A percentile compares a stretch with the other conserved stretches of the same genome.
Evolutionary conservation across 2,113 vertebrate species (phyloP).

Genomic region (Anguilla rostrata): DNA sequence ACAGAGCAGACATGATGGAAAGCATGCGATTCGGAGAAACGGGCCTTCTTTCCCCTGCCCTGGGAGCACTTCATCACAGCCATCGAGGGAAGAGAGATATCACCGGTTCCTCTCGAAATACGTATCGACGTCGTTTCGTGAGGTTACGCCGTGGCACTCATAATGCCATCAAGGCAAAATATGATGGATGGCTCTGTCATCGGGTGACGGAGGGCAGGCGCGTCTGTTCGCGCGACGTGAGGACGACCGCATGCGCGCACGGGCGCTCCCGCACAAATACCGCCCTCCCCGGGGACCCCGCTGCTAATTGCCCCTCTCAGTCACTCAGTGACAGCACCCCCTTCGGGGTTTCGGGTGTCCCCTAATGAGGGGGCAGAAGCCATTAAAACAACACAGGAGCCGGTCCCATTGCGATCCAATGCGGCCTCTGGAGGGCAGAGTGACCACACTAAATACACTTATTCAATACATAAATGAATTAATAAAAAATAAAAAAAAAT

Average conservation of each 20-base stretch:
- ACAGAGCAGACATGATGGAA: not conserved
- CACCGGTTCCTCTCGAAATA: not conserved
- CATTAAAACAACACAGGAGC: slow-evolving; percentile 8
- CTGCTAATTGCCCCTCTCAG: not conserved
- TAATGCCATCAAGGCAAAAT: not conserved
- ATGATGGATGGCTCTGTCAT: not conserved
- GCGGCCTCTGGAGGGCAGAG: not conserved
- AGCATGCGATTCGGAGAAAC: not conserved
- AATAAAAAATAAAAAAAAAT: not conserved
- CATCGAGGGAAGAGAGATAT: not conserved
- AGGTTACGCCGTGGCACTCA: not conserved
- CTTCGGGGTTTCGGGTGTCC: not conserved
- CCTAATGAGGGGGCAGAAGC: not conserved
- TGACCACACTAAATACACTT: not conserved
- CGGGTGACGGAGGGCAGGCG: not conserved
- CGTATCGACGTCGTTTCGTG: not conserved
- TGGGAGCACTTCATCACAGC: not conserved
- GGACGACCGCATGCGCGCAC: not conserved
- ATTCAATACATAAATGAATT: not conserved
- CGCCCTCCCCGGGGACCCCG: not conserved
- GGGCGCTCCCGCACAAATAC: not conserved
- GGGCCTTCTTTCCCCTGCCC: not conserved
- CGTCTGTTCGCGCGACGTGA: too few species aligned
- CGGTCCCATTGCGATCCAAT: not conserved
- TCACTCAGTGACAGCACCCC: not conserved